Conservation (phyloP, 2,113 vertebrate genomes). For the Tricholaema leucomelas region DNA sequence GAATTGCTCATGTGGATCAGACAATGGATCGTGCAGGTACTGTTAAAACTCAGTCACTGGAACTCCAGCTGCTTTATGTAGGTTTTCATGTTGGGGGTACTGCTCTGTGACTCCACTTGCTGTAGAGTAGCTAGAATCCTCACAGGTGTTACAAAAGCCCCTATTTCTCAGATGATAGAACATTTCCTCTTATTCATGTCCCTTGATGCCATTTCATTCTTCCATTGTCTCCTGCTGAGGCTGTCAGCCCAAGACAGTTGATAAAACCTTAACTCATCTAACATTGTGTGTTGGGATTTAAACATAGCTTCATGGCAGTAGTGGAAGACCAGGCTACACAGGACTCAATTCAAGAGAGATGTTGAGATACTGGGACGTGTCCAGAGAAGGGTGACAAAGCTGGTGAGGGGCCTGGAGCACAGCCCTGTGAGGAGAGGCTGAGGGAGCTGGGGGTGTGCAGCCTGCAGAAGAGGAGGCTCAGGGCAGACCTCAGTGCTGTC, state of each 20-base stretch:
- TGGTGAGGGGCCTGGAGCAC: no score
- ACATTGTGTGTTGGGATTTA: background rate
- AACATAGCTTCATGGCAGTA: background rate
- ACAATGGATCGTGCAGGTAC: background rate
- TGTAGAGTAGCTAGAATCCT: background rate
- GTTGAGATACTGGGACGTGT: no score
- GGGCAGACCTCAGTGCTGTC: no score
- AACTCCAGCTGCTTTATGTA: background rate
- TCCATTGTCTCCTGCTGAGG: background rate
- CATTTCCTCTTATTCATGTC: background rate
- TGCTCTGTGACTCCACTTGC: background rate
- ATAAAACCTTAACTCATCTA: background rate
- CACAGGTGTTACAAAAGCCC: background rate
- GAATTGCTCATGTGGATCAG: background rate
- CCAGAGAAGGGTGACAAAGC: no score
- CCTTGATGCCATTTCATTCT: background rate
- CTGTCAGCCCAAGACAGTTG: background rate
- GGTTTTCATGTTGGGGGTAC: background rate
- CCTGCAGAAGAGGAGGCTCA: no score
- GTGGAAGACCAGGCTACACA: background rate
- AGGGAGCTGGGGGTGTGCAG: no score
- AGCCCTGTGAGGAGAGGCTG: no score
- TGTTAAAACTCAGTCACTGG: background rate
- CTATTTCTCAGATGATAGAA: background rate
- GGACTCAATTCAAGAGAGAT: no score